Evolutionary conservation across 1,140 invertebrate species (phyloP).

Genomic region (Drosophila rufa): DNA sequence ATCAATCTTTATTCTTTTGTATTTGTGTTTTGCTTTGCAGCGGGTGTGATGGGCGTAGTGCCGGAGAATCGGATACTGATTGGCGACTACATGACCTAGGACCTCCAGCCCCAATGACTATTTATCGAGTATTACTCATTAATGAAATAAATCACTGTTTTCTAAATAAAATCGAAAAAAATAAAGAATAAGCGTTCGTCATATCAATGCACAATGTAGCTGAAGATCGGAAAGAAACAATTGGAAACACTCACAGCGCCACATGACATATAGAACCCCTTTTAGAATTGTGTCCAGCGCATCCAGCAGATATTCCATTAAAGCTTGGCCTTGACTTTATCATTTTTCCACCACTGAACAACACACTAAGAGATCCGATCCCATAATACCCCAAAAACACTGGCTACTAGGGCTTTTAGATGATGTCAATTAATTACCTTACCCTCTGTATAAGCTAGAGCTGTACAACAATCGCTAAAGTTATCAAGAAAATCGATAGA

Average conservation of each 20-base stretch:
- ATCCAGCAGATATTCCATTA: constrained; percentile 44
- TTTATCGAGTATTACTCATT: constrained; percentile 68
- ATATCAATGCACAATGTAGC: constrained; percentile 69
- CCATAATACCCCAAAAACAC: constrained; percentile 7
- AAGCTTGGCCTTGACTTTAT: constrained; percentile 64
- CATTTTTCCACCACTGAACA: constrained; percentile 51
- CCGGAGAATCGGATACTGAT: constrained; percentile 85
- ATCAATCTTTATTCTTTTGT: constrained; percentile 51
- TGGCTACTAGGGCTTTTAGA: constrained; percentile 56
- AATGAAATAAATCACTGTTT: constrained; percentile 37
- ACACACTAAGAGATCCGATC: constrained; percentile 16
- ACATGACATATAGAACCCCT: constrained; percentile 39
- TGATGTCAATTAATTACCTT: constrained; percentile 21
- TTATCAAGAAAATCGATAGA: constrained; percentile 10
- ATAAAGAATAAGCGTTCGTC: constrained; percentile 55
- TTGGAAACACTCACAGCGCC: constrained; percentile 22
- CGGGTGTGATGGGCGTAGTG: constrained; percentile 85
- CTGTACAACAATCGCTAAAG: constrained; percentile 36
- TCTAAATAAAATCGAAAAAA: constrained; percentile 12
- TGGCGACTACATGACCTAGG: constrained; percentile 85
- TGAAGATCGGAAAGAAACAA: constrained; percentile 34
- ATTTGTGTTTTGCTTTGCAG: constrained; percentile 58
- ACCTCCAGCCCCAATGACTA: constrained; percentile 36
- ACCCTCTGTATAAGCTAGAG: constrained; percentile 18
- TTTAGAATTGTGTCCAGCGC: constrained; percentile 35